Base-by-base conservation (phyloP, 2,113 vertebrate genomes). In the Chaenocephalus aceratus region DNA sequence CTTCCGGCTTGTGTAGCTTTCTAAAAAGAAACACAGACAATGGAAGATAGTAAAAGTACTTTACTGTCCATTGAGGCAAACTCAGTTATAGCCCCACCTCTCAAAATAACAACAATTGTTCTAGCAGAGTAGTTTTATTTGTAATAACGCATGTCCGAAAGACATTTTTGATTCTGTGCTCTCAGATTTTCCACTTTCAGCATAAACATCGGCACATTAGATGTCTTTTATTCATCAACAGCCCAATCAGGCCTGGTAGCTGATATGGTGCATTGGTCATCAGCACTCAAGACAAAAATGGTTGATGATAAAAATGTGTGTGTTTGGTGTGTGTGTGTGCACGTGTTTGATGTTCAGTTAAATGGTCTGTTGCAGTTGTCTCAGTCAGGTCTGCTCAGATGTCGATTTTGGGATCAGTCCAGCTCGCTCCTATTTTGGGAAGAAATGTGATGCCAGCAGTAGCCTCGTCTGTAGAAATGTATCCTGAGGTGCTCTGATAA, bases 371-470 rank as follows among this genome's bases (percentile, higher is more conserved):
- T 78, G 67, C 60, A 63, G 6, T 53, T 66, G 11, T 54, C 77
- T 76, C 53, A 34, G 44, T 75, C 54, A 26, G 11, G 14, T 80
- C 53, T 26, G 57, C 61, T 58, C 75, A 56, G 68, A 82, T 83
- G 67, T 80, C 71, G 3, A 65, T 85, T 80, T 56, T 85, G 78
- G 77, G 30, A 26, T 87, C 26, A 56, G 73, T 77, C 72, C 85
- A 88, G 14, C 75, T 68, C 14, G 14, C 53, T 23, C 64, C 81
- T 91, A 91, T 91, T 93, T 91, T 87, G 75, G 81, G 86, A 69
- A 15, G 76, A 83, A 52, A 91, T 87, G 72, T 54, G 15, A 90
- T 86, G 60, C 60, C 75, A 26, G 62, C 87, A 65, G 65, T 63
- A 79, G 74, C 75, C 75, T 82, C 61, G 75, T 77, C 69, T 87